These are phyloP conservation scores for Strix uralensis DNA, from an alignment of 2,113 vertebrate genomes.

Conservation along the genomic window DNA sequence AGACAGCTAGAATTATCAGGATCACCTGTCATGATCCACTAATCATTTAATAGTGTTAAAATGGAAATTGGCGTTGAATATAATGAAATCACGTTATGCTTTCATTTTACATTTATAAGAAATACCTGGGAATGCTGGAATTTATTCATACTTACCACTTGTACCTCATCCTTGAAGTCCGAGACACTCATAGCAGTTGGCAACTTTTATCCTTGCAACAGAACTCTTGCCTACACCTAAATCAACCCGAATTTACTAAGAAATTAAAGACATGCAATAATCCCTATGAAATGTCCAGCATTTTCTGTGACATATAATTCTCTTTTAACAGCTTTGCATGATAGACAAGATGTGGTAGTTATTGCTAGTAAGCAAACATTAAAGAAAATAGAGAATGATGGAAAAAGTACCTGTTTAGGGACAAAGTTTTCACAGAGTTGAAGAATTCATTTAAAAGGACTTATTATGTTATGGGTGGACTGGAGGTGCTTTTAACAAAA, in stretches of 20 bases:
- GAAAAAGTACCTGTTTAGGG: not conserved
- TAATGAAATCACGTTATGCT: not conserved
- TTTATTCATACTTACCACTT: not conserved
- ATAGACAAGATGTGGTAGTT: not conserved
- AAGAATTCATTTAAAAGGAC: not conserved
- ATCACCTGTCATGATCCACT: not conserved
- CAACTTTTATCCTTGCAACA: not conserved
- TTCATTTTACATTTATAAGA: slow-evolving; percentile 7
- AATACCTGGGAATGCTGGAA: slow-evolving; percentile 31
- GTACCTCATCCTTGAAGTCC: not conserved
- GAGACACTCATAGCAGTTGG: not conserved
- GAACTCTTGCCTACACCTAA: not conserved
- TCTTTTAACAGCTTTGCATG: not conserved
- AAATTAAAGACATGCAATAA: not conserved
- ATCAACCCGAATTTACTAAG: not conserved
- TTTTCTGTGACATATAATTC: not conserved
- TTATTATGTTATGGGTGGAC: not conserved
- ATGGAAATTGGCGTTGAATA: slow-evolving; percentile 21
- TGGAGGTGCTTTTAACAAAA: not conserved
- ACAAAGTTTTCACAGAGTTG: not conserved
- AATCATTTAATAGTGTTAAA: slow-evolving; percentile 7
- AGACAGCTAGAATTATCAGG: not conserved
- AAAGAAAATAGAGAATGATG: not conserved
- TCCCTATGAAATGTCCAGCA: not conserved
- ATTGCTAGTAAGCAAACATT: not conserved